Evolutionary conservation across 2,888 invertebrate genomes (phyloP).

Genomic region (Athetis lepigone): DNA sequence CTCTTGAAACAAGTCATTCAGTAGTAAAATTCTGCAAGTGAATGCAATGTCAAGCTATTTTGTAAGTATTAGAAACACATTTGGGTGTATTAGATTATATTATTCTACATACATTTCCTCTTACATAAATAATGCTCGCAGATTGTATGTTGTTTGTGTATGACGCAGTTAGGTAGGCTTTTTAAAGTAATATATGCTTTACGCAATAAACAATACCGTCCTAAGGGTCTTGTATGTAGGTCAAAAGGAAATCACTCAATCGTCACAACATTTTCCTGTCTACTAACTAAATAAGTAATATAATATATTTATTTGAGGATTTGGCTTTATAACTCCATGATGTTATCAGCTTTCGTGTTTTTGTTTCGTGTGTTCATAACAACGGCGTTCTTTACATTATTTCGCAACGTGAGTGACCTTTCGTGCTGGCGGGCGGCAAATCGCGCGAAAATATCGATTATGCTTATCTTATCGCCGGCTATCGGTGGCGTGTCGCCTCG

Average conservation of each 20-base stretch:
- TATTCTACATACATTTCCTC: conserved; percentile 4
- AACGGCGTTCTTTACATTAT: conserved; percentile 74
- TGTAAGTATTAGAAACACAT: not conserved
- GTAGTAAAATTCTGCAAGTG: not conserved
- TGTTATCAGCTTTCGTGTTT: conserved; percentile 63
- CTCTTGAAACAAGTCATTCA: too few species aligned
- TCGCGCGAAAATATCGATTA: conserved; percentile 88
- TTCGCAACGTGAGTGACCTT: conserved; percentile 87
- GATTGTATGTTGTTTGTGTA: conserved; percentile 3
- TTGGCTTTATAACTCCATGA: conserved; percentile 31
- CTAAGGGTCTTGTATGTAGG: conserved; percentile 43
- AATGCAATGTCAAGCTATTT: not conserved
- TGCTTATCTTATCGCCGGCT: conserved; percentile 81
- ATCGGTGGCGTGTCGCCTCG: conserved; percentile 85
- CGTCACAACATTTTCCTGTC: conserved; percentile 57
- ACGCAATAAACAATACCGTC: conserved; percentile 19
- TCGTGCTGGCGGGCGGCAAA: conserved; percentile 82
- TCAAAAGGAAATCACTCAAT: conserved; percentile 58
- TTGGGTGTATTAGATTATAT: not conserved
- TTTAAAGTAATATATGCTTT: conserved; percentile 11
- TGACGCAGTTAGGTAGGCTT: not conserved
- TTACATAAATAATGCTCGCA: conserved; percentile 5
- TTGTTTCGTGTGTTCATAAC: conserved; percentile 71
- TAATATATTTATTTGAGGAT: conserved; percentile 36
- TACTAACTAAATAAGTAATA: conserved; percentile 35